These are phyloP conservation scores for Acropora tenuis DNA, from an alignment of 64 coral and sea anemone species.

Conservation along the genomic window DNA sequence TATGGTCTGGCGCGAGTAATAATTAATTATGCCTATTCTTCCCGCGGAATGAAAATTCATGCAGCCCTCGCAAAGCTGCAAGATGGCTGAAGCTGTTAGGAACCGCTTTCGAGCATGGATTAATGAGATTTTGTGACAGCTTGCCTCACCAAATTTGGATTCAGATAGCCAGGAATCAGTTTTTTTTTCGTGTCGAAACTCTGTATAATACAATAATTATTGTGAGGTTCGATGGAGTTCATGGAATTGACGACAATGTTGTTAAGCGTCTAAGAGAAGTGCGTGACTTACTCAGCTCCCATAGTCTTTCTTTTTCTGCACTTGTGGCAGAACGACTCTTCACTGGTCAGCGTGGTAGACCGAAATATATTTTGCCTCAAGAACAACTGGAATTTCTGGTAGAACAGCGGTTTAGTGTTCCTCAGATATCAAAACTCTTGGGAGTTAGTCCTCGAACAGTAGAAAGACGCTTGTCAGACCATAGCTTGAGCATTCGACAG, in stretches of 20 bases:
- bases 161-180: constrained; percentile 47
- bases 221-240: constrained; percentile 42
- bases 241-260: constrained; percentile 28
- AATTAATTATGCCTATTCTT: constrained; percentile 15
- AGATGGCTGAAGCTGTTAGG: constrained; percentile 7
- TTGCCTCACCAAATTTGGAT: neutral
- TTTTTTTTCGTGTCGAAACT: constrained; percentile 49
- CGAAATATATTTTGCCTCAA: constrained; percentile 28
- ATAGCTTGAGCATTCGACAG: constrained; percentile 11
- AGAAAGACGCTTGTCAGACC: constrained; percentile 28
- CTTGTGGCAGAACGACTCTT: neutral
- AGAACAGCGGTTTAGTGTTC: constrained; percentile 30
- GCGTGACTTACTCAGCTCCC: constrained; percentile 22
- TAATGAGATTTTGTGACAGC: too few relatives aligned
- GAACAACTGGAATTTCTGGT: constrained; percentile 46
- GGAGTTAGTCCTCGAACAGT: constrained; percentile 56
- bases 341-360: constrained; percentile 31
- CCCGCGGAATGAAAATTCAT: constrained; percentile 37
- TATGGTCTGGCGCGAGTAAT: constrained; percentile 10
- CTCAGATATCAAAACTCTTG: constrained; percentile 35
- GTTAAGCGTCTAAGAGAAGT: constrained; percentile 6
- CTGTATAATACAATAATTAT: constrained; percentile 28
- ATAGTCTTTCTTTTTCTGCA: constrained; percentile 5
- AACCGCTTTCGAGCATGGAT: too few relatives aligned
- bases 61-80: constrained; percentile 17